These are phyloP conservation scores for Neoseiulus cucumeris DNA, from an alignment of 1,140 invertebrate species.

Conservation along the genomic window DNA sequence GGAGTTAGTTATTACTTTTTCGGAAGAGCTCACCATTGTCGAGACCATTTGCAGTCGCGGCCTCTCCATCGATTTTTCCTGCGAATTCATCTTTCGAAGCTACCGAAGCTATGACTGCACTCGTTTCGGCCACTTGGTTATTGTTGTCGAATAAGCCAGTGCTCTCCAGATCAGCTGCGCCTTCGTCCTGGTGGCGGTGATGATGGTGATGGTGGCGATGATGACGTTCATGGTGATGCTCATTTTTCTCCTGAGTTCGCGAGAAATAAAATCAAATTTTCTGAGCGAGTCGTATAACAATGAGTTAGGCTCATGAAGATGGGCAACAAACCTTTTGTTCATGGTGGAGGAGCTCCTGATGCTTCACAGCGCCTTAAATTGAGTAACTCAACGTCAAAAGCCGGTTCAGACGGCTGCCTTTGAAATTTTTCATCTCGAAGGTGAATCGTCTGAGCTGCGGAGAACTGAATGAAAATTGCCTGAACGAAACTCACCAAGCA, in stretches of 20 bases:
- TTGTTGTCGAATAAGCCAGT: background rate
- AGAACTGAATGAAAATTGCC: too few species aligned
- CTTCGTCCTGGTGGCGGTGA: background rate
- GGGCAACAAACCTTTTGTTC: background rate
- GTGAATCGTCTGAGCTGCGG: too few species aligned
- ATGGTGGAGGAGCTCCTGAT: background rate
- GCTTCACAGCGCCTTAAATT: background rate
- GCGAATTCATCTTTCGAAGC: too few species aligned
- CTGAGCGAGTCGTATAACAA: background rate
- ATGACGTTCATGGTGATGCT: background rate
- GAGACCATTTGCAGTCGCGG: too few species aligned
- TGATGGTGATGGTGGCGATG: conserved; percentile 2
- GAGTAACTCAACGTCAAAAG: too few species aligned
- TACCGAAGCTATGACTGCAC: background rate
- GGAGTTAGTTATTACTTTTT: too few species aligned
- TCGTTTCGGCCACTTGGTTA: background rate
- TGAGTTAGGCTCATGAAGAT: background rate
- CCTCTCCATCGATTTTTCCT: too few species aligned
- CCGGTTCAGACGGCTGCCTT: too few species aligned
- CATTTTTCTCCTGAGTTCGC: background rate
- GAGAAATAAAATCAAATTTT: too few species aligned
- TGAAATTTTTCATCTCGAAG: too few species aligned
- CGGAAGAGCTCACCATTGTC: too few species aligned
- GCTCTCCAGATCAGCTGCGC: background rate
- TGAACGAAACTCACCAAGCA: too few species aligned